Base-by-base conservation (phyloP, 1,140 invertebrate genomes). In the Ephestia elutella region DNA sequence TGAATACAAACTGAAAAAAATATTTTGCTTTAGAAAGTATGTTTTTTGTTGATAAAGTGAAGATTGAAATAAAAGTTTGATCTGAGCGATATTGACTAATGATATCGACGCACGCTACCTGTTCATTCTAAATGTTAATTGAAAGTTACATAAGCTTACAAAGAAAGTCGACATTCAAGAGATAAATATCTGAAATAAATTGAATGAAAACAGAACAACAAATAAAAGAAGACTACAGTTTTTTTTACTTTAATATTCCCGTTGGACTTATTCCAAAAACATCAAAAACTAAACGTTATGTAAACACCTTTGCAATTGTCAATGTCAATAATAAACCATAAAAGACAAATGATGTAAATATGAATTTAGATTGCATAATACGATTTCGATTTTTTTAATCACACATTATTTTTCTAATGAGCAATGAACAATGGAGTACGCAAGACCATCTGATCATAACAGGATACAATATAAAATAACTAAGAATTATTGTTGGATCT, bases 231-330 rank as follows among this genome's bases (percentile, higher is more conserved):
- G 54, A 48, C 50, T 20, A 30, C 19, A 4, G 10, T 15, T 20
- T 18, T 49, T 35, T 25, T 66, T 70, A 71, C 68, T 71, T 71
- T 48, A 17, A 51, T 63, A 58, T 60, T 62, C 64, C 66, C 63
- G 60, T 60, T 71, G 69, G 69, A 66, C 10, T 35, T 17, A 44
- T 53, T 64, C 69, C 69, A n/a, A 71, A 66, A 19, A 54, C 25
- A 25, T 49, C n/a, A 49, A 49, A 38, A 13, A 38, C 5, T 13
- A 38, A 38, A 7, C 11, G 32, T 38, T 38, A 38, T 38, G 13
- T 38, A 38, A 38, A 38, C 8, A 11, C 13, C 5, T 38, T 13
- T 10, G 11, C 32, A 38, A 10, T 38, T 38, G 32, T 38, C 11
- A 5, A 38, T 38, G 11, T 11, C 2, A 38, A 7, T 2, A 38